Percentiles rank a stretch among this genome's conserved stretches.
Evolutionary conservation across 2,888 invertebrate species (phyloP).

Genomic region (Polydrusus tereticollis): DNA sequence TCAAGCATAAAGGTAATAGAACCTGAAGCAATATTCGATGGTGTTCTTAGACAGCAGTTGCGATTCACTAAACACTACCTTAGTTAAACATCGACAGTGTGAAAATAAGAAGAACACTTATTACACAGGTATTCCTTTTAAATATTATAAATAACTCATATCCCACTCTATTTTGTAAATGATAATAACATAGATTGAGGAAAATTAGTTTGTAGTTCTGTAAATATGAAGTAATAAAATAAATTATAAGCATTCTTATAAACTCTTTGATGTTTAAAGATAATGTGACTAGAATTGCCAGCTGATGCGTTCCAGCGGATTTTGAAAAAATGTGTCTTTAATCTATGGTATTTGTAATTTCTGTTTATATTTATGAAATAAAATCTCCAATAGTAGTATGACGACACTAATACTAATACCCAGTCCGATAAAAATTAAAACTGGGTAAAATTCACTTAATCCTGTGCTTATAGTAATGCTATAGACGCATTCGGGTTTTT

Average conservation of each 20-base stretch:
- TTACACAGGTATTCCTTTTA: too few relatives aligned
- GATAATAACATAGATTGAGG: too few relatives aligned
- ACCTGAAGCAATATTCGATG: constrained; percentile 65
- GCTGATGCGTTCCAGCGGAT: too few relatives aligned
- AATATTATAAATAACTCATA: too few relatives aligned
- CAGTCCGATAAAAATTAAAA: constrained; percentile 53
- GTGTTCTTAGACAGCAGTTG: constrained; percentile 63
- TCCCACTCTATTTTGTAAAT: too few relatives aligned
- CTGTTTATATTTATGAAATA: not conserved
- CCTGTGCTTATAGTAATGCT: constrained; percentile 54
- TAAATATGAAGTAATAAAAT: not conserved
- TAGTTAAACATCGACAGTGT: not conserved
- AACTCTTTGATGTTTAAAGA: too few relatives aligned
- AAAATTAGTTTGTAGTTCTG: not conserved
- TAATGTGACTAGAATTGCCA: too few relatives aligned
- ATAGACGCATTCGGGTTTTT: constrained; percentile 59
- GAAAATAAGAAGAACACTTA: too few relatives aligned
- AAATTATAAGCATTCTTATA: not conserved
- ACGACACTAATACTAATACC: constrained; percentile 55
- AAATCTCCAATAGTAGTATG: constrained; percentile 53
- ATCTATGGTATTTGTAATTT: too few relatives aligned
- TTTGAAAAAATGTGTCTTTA: too few relatives aligned
- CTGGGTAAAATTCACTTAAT: constrained; percentile 59
- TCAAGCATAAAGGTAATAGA: constrained; percentile 58
- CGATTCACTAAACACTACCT: constrained; percentile 54